Evolutionary conservation across 2,113 vertebrate species (phyloP).

Genomic region (Rhynchopsitta pachyrhyncha): DNA sequence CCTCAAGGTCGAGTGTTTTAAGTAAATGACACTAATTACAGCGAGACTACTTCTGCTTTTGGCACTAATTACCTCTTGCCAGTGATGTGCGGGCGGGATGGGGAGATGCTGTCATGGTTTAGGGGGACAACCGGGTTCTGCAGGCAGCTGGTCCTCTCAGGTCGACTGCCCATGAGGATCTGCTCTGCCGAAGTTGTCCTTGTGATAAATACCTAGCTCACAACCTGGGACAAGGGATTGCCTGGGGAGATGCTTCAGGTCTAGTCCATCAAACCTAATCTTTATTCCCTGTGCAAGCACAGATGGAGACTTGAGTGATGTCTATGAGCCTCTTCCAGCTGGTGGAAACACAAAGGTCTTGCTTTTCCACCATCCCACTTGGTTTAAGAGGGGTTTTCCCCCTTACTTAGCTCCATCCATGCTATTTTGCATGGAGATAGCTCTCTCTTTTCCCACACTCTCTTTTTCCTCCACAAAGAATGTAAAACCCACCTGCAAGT

Average conservation of each 20-base stretch:
- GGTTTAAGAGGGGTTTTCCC: rapidly evolving
- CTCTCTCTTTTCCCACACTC: rapidly evolving
- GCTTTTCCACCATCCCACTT: background rate
- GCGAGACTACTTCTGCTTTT: background rate
- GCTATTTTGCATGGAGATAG: rapidly evolving
- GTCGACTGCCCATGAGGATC: background rate
- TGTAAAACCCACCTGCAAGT: background rate
- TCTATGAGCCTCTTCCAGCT: background rate
- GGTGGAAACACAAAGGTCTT: rapidly evolving
- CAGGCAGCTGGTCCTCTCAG: background rate
- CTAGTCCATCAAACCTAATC: rapidly evolving
- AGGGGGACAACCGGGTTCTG: background rate
- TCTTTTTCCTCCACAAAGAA: background rate
- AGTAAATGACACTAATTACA: slow-evolving; percentile 15
- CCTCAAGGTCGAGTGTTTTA: background rate
- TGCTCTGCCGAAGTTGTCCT: background rate
- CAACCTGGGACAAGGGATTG: rapidly evolving
- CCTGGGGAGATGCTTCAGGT: rapidly evolving
- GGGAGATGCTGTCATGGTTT: background rate
- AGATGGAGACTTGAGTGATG: background rate
- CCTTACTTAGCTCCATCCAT: background rate
- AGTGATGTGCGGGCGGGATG: background rate
- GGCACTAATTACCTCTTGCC: background rate
- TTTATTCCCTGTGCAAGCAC: background rate
- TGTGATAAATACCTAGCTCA: background rate